These are phyloP conservation scores for Apodemia hepburni DNA, from an alignment of 2,888 invertebrate genomes.

Conservation along the genomic window DNA sequence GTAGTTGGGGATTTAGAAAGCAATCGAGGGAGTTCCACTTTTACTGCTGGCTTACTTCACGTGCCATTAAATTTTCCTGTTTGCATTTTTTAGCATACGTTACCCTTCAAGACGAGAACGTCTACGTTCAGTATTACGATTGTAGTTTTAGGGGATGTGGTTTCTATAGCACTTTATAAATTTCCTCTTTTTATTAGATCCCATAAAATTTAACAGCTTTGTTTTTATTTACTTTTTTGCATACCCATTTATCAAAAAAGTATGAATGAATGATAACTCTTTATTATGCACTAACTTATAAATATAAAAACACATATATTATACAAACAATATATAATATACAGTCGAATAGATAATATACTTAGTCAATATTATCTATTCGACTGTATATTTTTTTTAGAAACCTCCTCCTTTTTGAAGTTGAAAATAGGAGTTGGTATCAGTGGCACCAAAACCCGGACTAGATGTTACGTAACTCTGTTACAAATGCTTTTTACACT, in stretches of 20 bases:
- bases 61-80: constrained; percentile 78
- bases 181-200: constrained; percentile 1
- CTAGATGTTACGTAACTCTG: no score
- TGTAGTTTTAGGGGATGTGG: constrained; percentile 60
- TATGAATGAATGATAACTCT: no score
- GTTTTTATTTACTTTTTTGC: not conserved
- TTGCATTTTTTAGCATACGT: constrained; percentile 80
- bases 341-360: no score
- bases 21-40: constrained; percentile 61
- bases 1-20: constrained; percentile 45
- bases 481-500: no score
- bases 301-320: no score
- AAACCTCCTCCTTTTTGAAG: no score
- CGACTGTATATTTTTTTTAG: no score
- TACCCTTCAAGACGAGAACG: constrained; percentile 50
- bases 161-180: constrained; percentile 35
- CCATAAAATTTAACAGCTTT: constrained; percentile 3
- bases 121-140: constrained; percentile 61
- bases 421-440: no score
- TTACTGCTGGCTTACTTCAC: constrained; percentile 57
- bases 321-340: no score
- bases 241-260: not conserved
- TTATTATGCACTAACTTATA: no score
- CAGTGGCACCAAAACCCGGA: no score
- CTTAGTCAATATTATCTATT: no score